Evolutionary conservation across 2,113 vertebrate genomes (phyloP).

Genomic region (Steatornis caripensis): DNA sequence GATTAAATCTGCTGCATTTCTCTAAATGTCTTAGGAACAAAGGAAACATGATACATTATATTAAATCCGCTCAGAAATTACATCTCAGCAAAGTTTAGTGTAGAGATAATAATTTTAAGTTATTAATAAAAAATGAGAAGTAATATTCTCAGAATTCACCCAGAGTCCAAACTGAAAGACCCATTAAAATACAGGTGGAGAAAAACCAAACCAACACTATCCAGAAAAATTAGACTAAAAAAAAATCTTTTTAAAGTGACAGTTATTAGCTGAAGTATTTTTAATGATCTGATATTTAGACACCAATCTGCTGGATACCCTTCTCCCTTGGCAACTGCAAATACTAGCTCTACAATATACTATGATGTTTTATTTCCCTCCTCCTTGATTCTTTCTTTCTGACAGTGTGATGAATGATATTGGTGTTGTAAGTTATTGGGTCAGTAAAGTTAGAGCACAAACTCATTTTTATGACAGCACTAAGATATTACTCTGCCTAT

Average conservation of each 20-base stretch:
- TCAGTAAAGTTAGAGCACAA: constrained; percentile 31
- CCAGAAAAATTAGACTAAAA: not conserved
- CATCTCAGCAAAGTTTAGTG: not conserved
- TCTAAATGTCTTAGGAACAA: constrained; percentile 9
- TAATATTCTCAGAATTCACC: not conserved
- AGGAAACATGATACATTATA: not conserved
- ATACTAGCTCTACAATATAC: not conserved
- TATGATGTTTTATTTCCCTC: not conserved
- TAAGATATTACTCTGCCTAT: constrained; percentile 12
- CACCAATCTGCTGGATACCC: not conserved
- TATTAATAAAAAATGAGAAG: not conserved
- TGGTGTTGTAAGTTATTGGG: constrained; percentile 34
- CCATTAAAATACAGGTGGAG: not conserved
- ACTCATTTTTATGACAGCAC: constrained; percentile 35
- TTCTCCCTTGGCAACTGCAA: not conserved
- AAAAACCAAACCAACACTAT: not conserved
- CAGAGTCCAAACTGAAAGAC: not conserved
- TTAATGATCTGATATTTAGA: not conserved
- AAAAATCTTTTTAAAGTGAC: not conserved
- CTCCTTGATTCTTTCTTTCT: not conserved
- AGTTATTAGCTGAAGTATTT: constrained; percentile 3
- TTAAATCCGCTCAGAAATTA: not conserved
- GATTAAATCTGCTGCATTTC: constrained; percentile 11
- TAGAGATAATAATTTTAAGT: not conserved
- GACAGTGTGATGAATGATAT: constrained; percentile 35